Conservation (phyloP, 2,888 invertebrate species). For the Melanargia galathea region DNA sequence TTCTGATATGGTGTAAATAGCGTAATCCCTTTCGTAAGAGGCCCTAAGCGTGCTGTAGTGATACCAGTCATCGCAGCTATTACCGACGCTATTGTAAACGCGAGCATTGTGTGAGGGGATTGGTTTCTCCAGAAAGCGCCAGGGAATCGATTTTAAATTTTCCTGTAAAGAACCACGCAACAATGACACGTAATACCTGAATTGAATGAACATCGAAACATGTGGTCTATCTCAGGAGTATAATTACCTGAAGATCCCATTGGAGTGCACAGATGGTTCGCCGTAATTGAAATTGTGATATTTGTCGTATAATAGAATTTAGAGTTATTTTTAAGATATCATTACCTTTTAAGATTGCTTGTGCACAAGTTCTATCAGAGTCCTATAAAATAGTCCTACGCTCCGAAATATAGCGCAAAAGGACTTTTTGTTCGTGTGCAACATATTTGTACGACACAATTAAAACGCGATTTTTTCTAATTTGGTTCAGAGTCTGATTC, state of each 20-base stretch:
- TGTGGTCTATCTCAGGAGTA: slow-evolving; percentile 34
- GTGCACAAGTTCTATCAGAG: no score
- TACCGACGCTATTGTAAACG: slow-evolving; percentile 69
- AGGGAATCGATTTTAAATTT: slow-evolving; percentile 79
- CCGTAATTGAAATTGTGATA: slow-evolving; percentile 6
- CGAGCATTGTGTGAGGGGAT: slow-evolving; percentile 74
- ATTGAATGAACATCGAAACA: slow-evolving; percentile 60
- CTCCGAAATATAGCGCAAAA: no score
- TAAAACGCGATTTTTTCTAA: no score
- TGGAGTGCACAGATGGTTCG: neutral
- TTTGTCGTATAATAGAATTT: neutral
- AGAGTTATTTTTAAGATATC: neutral
- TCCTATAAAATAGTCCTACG: no score
- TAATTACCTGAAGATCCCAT: slow-evolving; percentile 41
- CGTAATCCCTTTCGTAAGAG: slow-evolving; percentile 66
- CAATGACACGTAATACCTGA: slow-evolving; percentile 71
- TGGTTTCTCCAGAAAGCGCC: slow-evolving; percentile 74
- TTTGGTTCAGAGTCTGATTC: no score
- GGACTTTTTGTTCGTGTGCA: no score
- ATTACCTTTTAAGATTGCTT: no score
- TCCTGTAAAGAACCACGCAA: slow-evolving; percentile 68
- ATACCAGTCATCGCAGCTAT: slow-evolving; percentile 66
- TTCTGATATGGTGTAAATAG: slow-evolving; percentile 60
- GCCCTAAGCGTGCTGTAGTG: slow-evolving; percentile 59
- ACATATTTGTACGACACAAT: no score